Evolutionary conservation across 2,888 invertebrate genomes (phyloP), one percentile per base, ranked within the genome.

Genomic region (Tetrapedia diversipes): DNA sequence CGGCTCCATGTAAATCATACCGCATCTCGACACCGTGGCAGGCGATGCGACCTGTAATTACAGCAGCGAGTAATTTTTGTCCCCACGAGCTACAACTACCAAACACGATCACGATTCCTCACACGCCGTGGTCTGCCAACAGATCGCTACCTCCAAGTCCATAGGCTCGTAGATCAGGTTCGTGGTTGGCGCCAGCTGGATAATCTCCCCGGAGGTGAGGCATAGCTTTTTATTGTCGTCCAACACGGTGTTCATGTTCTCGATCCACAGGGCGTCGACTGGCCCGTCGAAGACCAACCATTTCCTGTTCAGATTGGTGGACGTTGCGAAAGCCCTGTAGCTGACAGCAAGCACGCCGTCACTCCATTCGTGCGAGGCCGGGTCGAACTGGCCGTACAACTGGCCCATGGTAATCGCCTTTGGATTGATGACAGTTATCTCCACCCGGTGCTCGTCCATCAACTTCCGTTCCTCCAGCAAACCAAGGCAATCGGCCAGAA

Each of bases 221-320:
- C 98, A 99, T 16, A 99, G 92, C 90, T 98, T 98, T 92, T 98
- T 98, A 90, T 98, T 98, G 88, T 98, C 98, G 89, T 98, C 98
- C 65, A 99, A 92, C 0, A 98, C 98, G 0, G 98, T 98, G 89
- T 98, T 98, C 94, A 98, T 95, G 89, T 98, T 98, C 92, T 98
- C 98, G 85, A 98, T 98, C 98, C 98, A 98, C 59, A 98, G 95
- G 0, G 98, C 97, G 91, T 98, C 98, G 0, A 98, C 98, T 0
- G 98, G 98, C 0, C 99, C 99, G 92, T 99, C 98, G 91, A 98
- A 98, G 61, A 99, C 93, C 19, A 99, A 93, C 98, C 98, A 99
- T 90, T 98, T 98, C 77, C 98, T 95, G 82, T 81, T 93, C 86
- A 89, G 77, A 76, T 89, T 95, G 72, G 94, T 93, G 63, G 95